phyloP scores from a whole-genome alignment of 2,888 invertebrate species.

The Dolichomitus sp. region DNA sequence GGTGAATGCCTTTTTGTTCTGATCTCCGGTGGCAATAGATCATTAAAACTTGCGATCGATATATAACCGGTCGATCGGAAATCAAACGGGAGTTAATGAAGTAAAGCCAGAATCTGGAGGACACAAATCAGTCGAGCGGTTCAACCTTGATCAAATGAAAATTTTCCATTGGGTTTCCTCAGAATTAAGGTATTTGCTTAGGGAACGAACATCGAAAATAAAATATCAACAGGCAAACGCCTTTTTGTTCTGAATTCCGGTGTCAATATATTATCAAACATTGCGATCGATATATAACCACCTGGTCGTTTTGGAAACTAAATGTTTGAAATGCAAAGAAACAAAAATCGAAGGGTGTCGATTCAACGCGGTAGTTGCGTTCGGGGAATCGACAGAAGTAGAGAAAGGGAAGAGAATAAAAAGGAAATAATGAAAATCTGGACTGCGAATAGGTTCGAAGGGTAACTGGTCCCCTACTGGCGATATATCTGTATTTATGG shows the following conservation, averaged over 20 bases:
- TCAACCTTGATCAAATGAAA: not conserved
- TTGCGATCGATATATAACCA: not conserved
- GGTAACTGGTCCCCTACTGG: not conserved
- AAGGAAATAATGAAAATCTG: constrained; percentile 46
- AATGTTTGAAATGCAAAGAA: constrained; percentile 6
- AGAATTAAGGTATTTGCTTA: constrained; percentile 4
- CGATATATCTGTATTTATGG: constrained; percentile 27
- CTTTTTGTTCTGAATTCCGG: constrained; percentile 3
- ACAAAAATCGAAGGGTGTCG: constrained; percentile 12
- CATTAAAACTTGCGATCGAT: too few species aligned
- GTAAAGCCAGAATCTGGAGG: too few species aligned
- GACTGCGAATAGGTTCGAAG: not conserved
- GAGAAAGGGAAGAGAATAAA: constrained; percentile 5
- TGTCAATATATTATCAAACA: constrained; percentile 5
- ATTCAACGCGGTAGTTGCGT: not conserved
- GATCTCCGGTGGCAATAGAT: too few species aligned
- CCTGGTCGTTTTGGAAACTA: not conserved
- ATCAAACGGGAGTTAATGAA: too few species aligned
- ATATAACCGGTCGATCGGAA: too few species aligned
- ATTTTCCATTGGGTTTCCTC: not conserved
- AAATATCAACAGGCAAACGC: constrained; percentile 1
- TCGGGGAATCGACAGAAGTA: constrained; percentile 2
- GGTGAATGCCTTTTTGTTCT: not conserved
- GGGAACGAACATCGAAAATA: not conserved
- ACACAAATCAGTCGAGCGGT: not conserved